Evolutionary conservation across 2,888 invertebrate genomes (phyloP), one percentile per base, ranked within the genome.

Genomic region (Lithophane socia): DNA sequence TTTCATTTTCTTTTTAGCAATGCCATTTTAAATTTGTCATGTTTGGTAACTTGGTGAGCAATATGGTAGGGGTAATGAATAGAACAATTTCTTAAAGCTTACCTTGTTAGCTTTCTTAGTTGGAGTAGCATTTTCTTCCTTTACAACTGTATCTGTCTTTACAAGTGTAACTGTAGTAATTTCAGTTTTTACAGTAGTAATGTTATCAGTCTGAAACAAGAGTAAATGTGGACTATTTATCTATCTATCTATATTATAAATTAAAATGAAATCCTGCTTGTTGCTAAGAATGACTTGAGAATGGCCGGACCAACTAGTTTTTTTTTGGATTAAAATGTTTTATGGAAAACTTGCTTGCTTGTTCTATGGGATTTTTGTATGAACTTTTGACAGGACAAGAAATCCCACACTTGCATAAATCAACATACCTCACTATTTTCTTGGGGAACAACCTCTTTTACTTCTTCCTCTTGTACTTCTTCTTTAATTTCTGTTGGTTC

Each of bases 31-130:
- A 0, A 37, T 37, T 37, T 37, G 37, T 37, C 37, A 37, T 37
- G 5, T 37, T 37, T 37, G 5, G 5, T 37, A 37, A 37, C 37
- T 37, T 37, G 37, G 37, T 37, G 37, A 37, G 37, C 29, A 4
- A 37, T 5, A 37, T 37, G 37, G 37, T 42, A 42, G 8, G 37
- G 10, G 10, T 16, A 61, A 68, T 37, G n/a, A 61, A 16, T 18
- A 49, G 8, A 29, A 49, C 18, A 7, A 5, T 13, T 7, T 10
- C 16, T 61, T 37, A 18, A 37, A 64, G 76, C 67, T 56, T 77
- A 88, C 87, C 84, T 88, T 88, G 66, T 54, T 75, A 42, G 52
- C 42, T 86, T 87, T 88, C 66, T 90, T 90, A 21, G 76, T 83
- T 77, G 75, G 60, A 18, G 69, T 71, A 21, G 77, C n/a, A 74